Base-by-base conservation (phyloP, 2,888 invertebrate genomes). In the Drosophila heteroneura region DNA sequence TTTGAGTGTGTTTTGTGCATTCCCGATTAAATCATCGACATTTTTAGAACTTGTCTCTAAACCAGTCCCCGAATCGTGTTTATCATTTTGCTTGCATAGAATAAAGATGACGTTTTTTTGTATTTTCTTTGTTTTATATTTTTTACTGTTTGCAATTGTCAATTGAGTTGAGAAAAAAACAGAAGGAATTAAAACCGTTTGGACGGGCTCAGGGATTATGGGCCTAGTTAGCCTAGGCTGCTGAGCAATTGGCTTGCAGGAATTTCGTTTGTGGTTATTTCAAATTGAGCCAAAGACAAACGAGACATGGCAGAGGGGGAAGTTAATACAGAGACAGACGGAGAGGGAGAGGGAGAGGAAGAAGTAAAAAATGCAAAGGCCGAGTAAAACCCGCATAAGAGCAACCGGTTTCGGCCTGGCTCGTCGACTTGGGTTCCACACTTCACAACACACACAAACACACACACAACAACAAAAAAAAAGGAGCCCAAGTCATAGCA, bases 21-120 rank as follows among this genome's bases (percentile, higher is more conserved):
- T 61, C 44, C 35, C 39, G 72, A 76, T 79, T 79, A 57, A 69
- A 68, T 76, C 76, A 80, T 76, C 71, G 26, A 28, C 32, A 33
- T 37, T 53, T 44, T 32, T 12, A 74, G 56, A 67, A 69, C 76
- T 70, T 60, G 70, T 66, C 49, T 67, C 26, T 28, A 70, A 81
- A 77, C 73, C 72, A 64, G 67, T 80, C 74, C 47, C 51, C 1
- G 32, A 30, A 49, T 64, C 61, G 60, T 76, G 70, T 49, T 53
- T 49, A 53, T 28, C 10, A 26, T 26, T 33, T 57, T 28, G 49
- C 56, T 39, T 65, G 61, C 65, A 52, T 39, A 35, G 26, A 39
- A 30, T 62, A 33, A 44, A 60, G 41, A 58, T 77, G 67, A 54
- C 63, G 56, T 51, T 71, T 71, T 44, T n/a, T 32, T 62, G 33